Evolutionary conservation across 2,888 invertebrate genomes (phyloP).

Genomic region (Microctonus hyperodae): DNA sequence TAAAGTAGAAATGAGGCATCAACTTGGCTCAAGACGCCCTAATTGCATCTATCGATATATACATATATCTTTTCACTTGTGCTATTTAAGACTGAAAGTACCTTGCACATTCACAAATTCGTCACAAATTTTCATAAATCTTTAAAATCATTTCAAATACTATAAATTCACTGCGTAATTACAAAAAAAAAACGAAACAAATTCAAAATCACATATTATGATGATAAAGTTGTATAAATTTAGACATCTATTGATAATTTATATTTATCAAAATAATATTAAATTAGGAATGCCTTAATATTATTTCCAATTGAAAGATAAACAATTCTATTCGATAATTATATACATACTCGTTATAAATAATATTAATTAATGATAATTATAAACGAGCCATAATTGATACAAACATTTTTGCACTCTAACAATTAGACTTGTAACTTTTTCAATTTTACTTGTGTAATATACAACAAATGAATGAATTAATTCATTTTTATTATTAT

Average conservation of each 20-base stretch:
- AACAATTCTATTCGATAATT: conserved; percentile 2
- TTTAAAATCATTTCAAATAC: conserved; percentile 10
- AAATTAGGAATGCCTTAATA: not conserved
- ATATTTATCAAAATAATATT: not conserved
- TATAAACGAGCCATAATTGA: not conserved
- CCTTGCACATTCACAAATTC: conserved; percentile 45
- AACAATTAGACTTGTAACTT: not conserved
- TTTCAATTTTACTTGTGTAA: not conserved
- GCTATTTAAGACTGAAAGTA: conserved; percentile 60
- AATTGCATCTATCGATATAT: conserved; percentile 35
- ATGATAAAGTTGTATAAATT: not conserved
- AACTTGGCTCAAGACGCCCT: too few relatives aligned
- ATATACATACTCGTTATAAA: conserved; percentile 11
- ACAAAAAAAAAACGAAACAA: not conserved
- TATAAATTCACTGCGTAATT: not conserved
- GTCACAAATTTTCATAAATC: conserved; percentile 25
- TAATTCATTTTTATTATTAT: not conserved
- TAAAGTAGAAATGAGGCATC: too few relatives aligned
- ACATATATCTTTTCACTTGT: conserved; percentile 33
- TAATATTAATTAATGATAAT: too few relatives aligned
- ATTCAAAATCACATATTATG: not conserved
- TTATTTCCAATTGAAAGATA: not conserved
- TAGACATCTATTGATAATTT: not conserved
- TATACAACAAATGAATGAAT: not conserved
- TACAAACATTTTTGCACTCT: not conserved